Evolutionary conservation across 2,888 invertebrate genomes (phyloP).

Genomic region (Euclidia mi): DNA sequence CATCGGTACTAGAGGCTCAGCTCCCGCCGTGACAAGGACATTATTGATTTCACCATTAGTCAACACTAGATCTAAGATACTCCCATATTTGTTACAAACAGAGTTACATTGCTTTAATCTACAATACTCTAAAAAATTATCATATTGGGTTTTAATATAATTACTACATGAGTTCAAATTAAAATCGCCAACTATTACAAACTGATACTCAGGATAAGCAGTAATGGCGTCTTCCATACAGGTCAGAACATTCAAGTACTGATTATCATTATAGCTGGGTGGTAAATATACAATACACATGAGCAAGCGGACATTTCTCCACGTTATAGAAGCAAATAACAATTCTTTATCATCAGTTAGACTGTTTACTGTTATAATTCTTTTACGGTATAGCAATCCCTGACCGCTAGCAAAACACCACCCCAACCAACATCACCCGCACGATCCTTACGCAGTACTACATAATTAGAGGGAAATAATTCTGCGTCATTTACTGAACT

Average conservation of each 20-base stretch:
- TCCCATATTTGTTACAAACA: no score
- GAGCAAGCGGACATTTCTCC: slow-evolving; percentile 15
- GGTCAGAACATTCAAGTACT: slow-evolving; percentile 15
- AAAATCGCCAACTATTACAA: neutral
- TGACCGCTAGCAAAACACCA: slow-evolving; percentile 7
- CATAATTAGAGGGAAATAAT: slow-evolving; percentile 5
- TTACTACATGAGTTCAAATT: neutral
- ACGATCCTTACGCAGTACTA: slow-evolving; percentile 9
- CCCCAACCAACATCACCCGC: slow-evolving; percentile 12
- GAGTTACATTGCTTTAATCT: no score
- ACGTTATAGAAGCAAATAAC: slow-evolving; percentile 12
- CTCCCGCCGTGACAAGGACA: no score
- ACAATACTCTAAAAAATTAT: no score
- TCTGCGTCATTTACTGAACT: slow-evolving; percentile 11
- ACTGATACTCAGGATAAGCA: neutral
- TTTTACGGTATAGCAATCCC: slow-evolving; percentile 8
- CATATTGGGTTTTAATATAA: no score
- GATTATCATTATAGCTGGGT: slow-evolving; percentile 14
- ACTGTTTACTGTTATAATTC: slow-evolving; percentile 9
- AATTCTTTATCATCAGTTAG: slow-evolving; percentile 24
- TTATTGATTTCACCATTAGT: no score
- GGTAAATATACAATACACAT: slow-evolving; percentile 14
- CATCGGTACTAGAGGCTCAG: no score
- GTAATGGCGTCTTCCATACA: slow-evolving; percentile 3
- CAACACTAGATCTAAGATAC: no score